Base-by-base conservation (phyloP, 2,888 invertebrate species). In the Ormia ochracea region DNA sequence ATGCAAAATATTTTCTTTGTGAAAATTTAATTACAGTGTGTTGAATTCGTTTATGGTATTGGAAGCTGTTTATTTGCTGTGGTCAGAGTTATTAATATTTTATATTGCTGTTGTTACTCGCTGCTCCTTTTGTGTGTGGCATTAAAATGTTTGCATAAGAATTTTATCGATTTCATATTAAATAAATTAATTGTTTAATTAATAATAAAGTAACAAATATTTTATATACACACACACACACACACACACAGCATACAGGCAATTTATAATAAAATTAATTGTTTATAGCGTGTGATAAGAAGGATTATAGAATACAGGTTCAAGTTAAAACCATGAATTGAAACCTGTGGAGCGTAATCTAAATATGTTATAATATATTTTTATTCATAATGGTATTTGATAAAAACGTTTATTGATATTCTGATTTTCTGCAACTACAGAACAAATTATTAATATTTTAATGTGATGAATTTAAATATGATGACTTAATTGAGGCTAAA, bases 121-220 rank as follows among this genome's bases (percentile, higher is more conserved):
- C 23, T 28, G 17, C 14, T 65, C 14, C n/a, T 54, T 7, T 26
- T 14, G 31, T 14, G 14, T 43, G n/a, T 58, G 9, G 23, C n/a
- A 48, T 69, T 33, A 43, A 68, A 56, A 56, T 41, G 21, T 31
- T 70, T 59, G 48, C 26, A 19, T n/a, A 70, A 50, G 69, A 70
- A 70, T 70, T 70, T 69, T 38, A 70, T 70, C 48, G 58, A 38
- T 70, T 45, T 26, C 10, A 33, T 58, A 36, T 43, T 54, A 17
- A 56, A 43, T 43, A 9, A 48, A 70, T 69, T 70, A 70, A 70
- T 48, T 38, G 50, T 58, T 50, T 19, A 48, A 70, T 59, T 59
- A 59, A 31, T 58, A 59, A n/a, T 9, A 43, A 31, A 72, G 26
- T n/a, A 52, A 52, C 21, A 21, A 14, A 52, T 38, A 14, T 59